Evolutionary conservation across 2,888 invertebrate species (phyloP).

Genomic region (Gasteruption jaculator): DNA sequence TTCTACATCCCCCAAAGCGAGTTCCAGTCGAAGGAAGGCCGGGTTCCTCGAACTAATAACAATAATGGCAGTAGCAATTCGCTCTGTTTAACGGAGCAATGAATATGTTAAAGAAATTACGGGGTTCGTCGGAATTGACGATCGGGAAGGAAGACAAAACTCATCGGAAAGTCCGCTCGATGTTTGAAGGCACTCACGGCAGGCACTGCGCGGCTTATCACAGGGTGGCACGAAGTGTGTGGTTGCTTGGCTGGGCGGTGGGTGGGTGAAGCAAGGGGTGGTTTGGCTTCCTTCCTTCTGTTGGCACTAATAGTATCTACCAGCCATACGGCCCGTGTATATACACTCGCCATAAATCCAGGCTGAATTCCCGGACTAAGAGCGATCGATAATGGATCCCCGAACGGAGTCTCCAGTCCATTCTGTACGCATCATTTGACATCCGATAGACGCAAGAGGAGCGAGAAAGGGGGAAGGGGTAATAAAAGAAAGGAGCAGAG

Average conservation of each 20-base stretch:
- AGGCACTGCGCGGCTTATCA: slow-evolving; percentile 34
- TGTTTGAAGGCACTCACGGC: slow-evolving; percentile 35
- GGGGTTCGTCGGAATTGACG: no score
- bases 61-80: no score
- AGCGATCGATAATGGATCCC: slow-evolving; percentile 43
- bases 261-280: no score
- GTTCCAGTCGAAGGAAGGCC: no score
- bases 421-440: slow-evolving; percentile 49
- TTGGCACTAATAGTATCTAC: no score
- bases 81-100: no score
- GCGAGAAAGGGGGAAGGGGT: slow-evolving; percentile 12
- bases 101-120: no score
- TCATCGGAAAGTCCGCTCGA: slow-evolving; percentile 34
- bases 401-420: slow-evolving; percentile 38
- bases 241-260: slow-evolving; percentile 8
- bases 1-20: no score
- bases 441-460: slow-evolving; percentile 38
- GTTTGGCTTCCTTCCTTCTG: no score
- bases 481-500: slow-evolving; percentile 22
- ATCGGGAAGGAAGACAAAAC: no score
- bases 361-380: slow-evolving; percentile 28
- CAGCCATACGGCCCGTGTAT: no score
- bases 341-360: slow-evolving; percentile 5
- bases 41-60: no score
- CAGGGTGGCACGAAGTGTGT: slow-evolving; percentile 33